Conservation (phyloP, 2,888 invertebrate species). For the Carcina quercana region DNA sequence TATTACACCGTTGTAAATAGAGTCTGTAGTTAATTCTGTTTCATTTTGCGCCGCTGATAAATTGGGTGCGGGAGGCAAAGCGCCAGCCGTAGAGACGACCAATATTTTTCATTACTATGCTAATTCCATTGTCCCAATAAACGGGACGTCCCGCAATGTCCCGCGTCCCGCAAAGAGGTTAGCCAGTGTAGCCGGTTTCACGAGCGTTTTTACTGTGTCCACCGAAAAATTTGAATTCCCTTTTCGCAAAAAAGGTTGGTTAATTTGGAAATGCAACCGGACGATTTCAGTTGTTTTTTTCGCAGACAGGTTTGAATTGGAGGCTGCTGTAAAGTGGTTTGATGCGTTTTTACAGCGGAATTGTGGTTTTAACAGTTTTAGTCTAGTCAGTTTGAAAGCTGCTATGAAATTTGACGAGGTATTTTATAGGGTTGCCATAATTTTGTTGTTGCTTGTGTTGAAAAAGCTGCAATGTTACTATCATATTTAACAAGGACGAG, state of each 20-base stretch:
- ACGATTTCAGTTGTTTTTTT: conserved; percentile 45
- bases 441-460: too few relatives aligned
- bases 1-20: conserved; percentile 6
- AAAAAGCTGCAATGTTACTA: too few relatives aligned
- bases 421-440: too few relatives aligned
- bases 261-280: conserved; percentile 66
- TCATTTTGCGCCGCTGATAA: conserved; percentile 41
- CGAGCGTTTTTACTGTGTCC: conserved; percentile 57
- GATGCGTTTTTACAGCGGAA: too few relatives aligned
- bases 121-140: conserved; percentile 71
- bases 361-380: too few relatives aligned
- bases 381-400: too few relatives aligned
- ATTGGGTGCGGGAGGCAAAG: conserved; percentile 39
- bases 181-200: conserved; percentile 44
- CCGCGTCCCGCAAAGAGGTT: conserved; percentile 62
- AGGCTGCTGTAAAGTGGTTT: conserved; percentile 24
- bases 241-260: conserved; percentile 50
- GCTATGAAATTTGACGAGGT: too few relatives aligned
- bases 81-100: conserved; percentile 37
- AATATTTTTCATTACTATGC: conserved; percentile 74
- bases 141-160: conserved; percentile 43
- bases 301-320: conserved; percentile 30
- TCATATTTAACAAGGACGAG: too few relatives aligned
- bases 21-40: conserved; percentile 26
- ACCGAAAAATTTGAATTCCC: conserved; percentile 63